Evolutionary conservation across 23 tunicate genomes (phyloP).

Genomic region (Styela clava): DNA sequence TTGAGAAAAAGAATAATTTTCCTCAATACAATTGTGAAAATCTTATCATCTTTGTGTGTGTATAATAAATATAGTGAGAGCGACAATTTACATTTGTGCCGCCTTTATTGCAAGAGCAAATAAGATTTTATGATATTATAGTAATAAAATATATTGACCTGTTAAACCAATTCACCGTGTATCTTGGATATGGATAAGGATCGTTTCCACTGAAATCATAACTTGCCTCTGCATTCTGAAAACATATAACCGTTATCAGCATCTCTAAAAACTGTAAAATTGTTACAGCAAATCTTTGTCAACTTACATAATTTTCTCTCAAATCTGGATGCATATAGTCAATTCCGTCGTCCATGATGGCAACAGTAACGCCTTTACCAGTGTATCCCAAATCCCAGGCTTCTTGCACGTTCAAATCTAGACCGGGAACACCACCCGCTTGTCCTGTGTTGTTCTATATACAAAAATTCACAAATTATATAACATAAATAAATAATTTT

Average conservation of each 20-base stretch:
- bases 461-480: no score
- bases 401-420: slow-evolving; percentile 83
- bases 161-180: slow-evolving; percentile 91
- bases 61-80: no score
- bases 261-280: not conserved
- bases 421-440: slow-evolving; percentile 95
- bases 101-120: no score
- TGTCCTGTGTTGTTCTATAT: slow-evolving; percentile 96
- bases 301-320: slow-evolving; percentile 89
- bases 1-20: no score
- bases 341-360: slow-evolving; percentile 97
- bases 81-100: no score
- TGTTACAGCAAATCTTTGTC: no score
- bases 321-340: slow-evolving; percentile 96
- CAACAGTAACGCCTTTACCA: slow-evolving; percentile 95
- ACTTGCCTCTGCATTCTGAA: slow-evolving; percentile 83
- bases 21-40: no score
- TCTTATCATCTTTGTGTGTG: no score
- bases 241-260: no score
- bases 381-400: slow-evolving; percentile 98
- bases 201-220: slow-evolving; percentile 97
- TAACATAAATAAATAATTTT: not conserved
- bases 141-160: slow-evolving; percentile 79
- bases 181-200: slow-evolving; percentile 96
- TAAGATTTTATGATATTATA: no score